Percentiles rank a stretch among this genome's conserved stretches.
Evolutionary conservation across 2,888 invertebrate genomes (phyloP).

Genomic region (Lymantria monacha): DNA sequence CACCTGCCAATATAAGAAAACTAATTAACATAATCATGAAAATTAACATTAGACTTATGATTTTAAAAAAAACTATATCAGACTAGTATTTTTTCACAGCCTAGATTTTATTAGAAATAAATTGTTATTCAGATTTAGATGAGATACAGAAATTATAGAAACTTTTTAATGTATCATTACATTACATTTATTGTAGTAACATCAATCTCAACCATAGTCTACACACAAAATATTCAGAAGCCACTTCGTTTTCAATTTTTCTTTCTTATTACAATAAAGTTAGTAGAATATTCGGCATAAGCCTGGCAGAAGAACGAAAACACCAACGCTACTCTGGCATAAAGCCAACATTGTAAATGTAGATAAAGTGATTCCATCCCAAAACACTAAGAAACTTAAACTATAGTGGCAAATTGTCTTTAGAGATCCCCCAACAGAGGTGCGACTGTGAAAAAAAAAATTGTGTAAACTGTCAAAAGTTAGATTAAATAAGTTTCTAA

Average conservation of each 20-base stretch:
- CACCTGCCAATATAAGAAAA: too few relatives aligned
- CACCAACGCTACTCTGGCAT: conserved; percentile 36
- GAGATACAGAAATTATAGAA: neutral
- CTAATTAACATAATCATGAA: too few relatives aligned
- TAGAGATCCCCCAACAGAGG: conserved; percentile 22
- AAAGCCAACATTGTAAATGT: conserved; percentile 49
- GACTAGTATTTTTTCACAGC: too few relatives aligned
- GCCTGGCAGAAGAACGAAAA: conserved; percentile 41
- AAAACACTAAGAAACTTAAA: conserved; percentile 49
- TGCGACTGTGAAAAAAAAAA: conserved; percentile 31
- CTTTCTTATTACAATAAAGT: conserved; percentile 35
- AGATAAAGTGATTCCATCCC: conserved; percentile 54
- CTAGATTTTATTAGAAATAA: too few relatives aligned
- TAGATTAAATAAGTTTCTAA: conserved; percentile 62
- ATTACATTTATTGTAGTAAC: neutral
- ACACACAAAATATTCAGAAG: conserved; percentile 16
- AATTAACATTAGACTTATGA: too few relatives aligned
- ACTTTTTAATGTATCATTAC: neutral
- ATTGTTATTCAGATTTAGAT: too few relatives aligned
- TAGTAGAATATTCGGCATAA: conserved; percentile 30
- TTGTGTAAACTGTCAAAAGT: conserved; percentile 55
- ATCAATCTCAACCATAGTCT: conserved; percentile 1
- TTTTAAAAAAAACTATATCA: too few relatives aligned
- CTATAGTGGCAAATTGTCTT: conserved; percentile 39
- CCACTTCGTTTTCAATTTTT: conserved; percentile 35